phyloP scores from a whole-genome alignment of 2,888 invertebrate genomes.

The Heterodera filipjevi region DNA sequence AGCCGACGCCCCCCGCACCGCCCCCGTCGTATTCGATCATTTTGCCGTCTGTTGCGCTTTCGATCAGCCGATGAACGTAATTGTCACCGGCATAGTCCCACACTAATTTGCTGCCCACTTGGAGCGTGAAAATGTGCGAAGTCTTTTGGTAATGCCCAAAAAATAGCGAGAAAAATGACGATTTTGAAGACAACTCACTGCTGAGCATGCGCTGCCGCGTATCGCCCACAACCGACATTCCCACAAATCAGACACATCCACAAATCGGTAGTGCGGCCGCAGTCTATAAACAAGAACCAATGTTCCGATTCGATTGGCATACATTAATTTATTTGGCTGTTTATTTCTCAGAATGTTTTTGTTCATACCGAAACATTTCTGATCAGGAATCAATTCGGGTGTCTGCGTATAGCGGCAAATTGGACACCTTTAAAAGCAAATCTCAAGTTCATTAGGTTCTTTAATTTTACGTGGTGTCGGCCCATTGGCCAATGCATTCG shows the following conservation, averaged over 20 bases:
- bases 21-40: conserved; percentile 73
- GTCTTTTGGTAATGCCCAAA: conserved; percentile 88
- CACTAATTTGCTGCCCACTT: conserved; percentile 82
- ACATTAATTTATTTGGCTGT: no score
- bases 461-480: conserved; percentile 75
- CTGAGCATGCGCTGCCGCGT: conserved; percentile 86
- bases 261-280: conserved; percentile 73
- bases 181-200: conserved; percentile 65
- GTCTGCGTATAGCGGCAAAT: conserved; percentile 90
- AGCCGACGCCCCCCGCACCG: conserved; percentile 30
- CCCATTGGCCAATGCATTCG: conserved; percentile 91
- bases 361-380: conserved; percentile 69
- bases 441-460: background rate
- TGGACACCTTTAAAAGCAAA: conserved; percentile 77
- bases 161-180: background rate
- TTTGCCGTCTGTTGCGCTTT: conserved; percentile 92
- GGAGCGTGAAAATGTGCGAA: conserved; percentile 94
- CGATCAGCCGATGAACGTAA: conserved; percentile 90
- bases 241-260: conserved; percentile 99
- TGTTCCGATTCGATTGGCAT: no score
- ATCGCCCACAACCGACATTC: conserved; percentile 94
- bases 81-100: conserved; percentile 99
- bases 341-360: background rate
- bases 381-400: conserved; percentile 74
- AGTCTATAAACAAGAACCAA: conserved; percentile 72